phyloP scores from a whole-genome alignment of 2,888 invertebrate genomes.

The Bugula neritina region DNA sequence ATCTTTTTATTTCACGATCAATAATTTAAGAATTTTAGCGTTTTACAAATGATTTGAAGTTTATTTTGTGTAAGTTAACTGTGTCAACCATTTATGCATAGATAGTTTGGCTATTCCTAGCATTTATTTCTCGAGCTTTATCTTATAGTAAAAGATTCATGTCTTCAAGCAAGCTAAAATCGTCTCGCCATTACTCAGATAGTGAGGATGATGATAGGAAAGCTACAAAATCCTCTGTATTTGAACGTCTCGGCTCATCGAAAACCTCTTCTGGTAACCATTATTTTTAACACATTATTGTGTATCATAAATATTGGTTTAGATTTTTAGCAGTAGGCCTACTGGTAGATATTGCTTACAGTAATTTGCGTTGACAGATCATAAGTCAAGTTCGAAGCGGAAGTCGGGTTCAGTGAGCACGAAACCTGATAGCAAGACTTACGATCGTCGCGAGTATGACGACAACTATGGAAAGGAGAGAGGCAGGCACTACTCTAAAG shows the following conservation, averaged over 20 bases:
- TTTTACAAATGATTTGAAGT: too few species aligned
- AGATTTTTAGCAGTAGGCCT: too few species aligned
- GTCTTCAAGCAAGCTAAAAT: conserved; percentile 3
- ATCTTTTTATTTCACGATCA: too few species aligned
- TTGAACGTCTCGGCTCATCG: not conserved
- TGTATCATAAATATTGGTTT: too few species aligned
- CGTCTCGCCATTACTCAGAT: not conserved
- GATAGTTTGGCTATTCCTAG: too few species aligned
- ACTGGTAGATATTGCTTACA: too few species aligned
- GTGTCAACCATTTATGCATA: too few species aligned
- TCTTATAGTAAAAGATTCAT: too few species aligned
- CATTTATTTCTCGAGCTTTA: too few species aligned
- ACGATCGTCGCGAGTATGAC: conserved; percentile 5
- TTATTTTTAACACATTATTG: too few species aligned
- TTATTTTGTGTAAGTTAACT: too few species aligned
- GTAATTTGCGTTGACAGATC: not conserved
- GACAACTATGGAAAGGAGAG: not conserved
- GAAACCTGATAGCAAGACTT: not conserved
- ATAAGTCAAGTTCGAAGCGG: not conserved
- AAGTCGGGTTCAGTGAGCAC: not conserved
- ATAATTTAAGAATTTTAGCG: too few species aligned
- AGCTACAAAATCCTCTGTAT: conserved; percentile 14
- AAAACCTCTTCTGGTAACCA: conserved; percentile 13
- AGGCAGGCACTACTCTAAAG: not conserved
- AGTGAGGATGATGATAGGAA: conserved; percentile 19